Conservation (phyloP, 2,113 vertebrate genomes). For the Clarias magur region DNA sequence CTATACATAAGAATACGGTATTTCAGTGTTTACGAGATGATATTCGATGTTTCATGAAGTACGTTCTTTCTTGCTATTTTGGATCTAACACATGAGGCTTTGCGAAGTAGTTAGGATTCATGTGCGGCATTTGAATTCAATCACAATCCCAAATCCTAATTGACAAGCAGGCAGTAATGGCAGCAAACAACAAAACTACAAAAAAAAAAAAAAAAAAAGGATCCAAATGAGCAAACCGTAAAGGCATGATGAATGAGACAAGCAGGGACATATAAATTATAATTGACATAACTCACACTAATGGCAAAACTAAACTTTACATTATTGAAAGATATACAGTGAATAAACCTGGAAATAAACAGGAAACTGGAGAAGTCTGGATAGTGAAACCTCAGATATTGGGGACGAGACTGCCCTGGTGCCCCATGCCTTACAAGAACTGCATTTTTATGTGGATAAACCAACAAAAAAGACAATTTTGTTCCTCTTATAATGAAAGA, state of each 20-base stretch:
- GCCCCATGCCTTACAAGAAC: neutral
- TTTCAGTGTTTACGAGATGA: neutral
- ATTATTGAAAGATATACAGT: neutral
- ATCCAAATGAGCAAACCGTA: neutral
- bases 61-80: neutral
- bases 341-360: neutral
- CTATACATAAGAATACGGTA: neutral
- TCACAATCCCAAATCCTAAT: neutral
- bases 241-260: neutral
- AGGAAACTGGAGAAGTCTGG: neutral
- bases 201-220: neutral
- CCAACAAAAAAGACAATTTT: neutral
- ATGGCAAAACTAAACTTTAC: neutral
- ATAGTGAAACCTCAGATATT: neutral
- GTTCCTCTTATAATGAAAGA: neutral
- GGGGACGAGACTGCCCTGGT: neutral
- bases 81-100: neutral
- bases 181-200: neutral
- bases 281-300: neutral
- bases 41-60: neutral
- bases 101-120: neutral
- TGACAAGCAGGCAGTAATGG: neutral
- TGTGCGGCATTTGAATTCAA: neutral
- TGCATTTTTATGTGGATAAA: neutral
- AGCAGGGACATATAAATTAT: neutral